phyloP scores from a whole-genome alignment of 1,140 invertebrate genomes.

The Drosophila guanche region DNA sequence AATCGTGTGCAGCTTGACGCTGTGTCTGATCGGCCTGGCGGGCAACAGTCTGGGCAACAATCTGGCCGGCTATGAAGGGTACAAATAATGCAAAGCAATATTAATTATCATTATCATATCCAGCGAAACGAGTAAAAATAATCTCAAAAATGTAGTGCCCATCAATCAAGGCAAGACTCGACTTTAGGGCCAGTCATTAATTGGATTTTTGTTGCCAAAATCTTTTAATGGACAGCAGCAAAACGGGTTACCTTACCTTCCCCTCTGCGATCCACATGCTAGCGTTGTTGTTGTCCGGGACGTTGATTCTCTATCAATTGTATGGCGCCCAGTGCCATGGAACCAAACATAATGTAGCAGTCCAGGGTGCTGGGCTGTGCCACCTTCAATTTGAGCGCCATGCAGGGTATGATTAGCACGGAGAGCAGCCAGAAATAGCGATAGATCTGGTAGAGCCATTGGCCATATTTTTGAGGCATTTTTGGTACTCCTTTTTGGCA shows the following conservation, averaged over 20 bases:
- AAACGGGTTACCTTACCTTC: constrained; percentile 3
- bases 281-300: not conserved
- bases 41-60: constrained; percentile 55
- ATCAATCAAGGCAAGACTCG: constrained; percentile 51
- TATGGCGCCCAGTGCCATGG: constrained; percentile 15
- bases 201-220: constrained; percentile 15
- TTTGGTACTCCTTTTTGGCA: not conserved
- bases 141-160: constrained; percentile 31
- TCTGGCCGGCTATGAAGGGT: constrained; percentile 74
- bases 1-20: constrained; percentile 71
- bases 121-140: constrained; percentile 16
- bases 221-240: constrained; percentile 17
- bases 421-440: constrained; percentile 12
- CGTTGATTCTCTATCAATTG: no score
- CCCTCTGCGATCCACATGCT: no score
- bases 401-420: constrained; percentile 40
- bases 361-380: constrained; percentile 31
- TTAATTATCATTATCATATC: constrained; percentile 48
- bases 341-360: constrained; percentile 28
- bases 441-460: constrained; percentile 4
- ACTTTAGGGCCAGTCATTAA: constrained; percentile 31
- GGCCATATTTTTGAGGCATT: not conserved
- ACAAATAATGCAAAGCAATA: constrained; percentile 46
- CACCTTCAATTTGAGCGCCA: constrained; percentile 27
- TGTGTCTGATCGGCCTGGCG: constrained; percentile 54